phyloP scores from a whole-genome alignment of 2,888 invertebrate species.

The Meteorus cinctellus region DNA sequence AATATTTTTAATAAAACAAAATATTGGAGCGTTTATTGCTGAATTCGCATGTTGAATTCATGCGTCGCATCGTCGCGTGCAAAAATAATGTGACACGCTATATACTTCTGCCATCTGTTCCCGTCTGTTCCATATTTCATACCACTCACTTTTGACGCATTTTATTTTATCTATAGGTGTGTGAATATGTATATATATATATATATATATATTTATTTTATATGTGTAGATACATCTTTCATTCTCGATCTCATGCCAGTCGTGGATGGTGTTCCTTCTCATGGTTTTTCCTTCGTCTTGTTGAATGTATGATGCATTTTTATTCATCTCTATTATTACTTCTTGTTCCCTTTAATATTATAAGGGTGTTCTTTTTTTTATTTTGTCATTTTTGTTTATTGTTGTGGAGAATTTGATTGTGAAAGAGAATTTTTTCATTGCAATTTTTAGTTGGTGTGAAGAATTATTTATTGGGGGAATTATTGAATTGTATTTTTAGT shows the following conservation, averaged over 20 bases:
- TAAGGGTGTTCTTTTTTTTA: too few relatives aligned
- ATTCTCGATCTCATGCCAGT: too few relatives aligned
- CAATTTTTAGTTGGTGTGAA: too few relatives aligned
- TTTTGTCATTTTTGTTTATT: too few relatives aligned
- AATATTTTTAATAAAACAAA: slow-evolving; percentile 6
- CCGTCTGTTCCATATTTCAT: slow-evolving; percentile 63
- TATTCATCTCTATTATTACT: not conserved
- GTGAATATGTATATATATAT: not conserved
- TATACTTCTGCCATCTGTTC: slow-evolving; percentile 63
- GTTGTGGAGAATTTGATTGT: too few relatives aligned
- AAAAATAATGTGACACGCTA: slow-evolving; percentile 68
- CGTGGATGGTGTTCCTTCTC: not conserved
- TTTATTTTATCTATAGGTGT: slow-evolving; percentile 33
- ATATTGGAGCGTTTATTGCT: slow-evolving; percentile 63
- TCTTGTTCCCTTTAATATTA: too few relatives aligned
- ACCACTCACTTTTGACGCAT: slow-evolving; percentile 49
- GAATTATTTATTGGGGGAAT: too few relatives aligned
- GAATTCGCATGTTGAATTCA: slow-evolving; percentile 55
- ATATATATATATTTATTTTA: not conserved
- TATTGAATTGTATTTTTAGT: too few relatives aligned
- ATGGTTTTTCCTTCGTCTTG: not conserved
- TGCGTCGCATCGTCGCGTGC: slow-evolving; percentile 65
- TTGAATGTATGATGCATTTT: not conserved
- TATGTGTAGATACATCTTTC: too few relatives aligned
- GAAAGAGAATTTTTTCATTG: too few relatives aligned